Evolutionary conservation across 2,113 vertebrate genomes (phyloP), one percentile per base, ranked within the genome.

Genomic region (Dipodomys merriami): DNA sequence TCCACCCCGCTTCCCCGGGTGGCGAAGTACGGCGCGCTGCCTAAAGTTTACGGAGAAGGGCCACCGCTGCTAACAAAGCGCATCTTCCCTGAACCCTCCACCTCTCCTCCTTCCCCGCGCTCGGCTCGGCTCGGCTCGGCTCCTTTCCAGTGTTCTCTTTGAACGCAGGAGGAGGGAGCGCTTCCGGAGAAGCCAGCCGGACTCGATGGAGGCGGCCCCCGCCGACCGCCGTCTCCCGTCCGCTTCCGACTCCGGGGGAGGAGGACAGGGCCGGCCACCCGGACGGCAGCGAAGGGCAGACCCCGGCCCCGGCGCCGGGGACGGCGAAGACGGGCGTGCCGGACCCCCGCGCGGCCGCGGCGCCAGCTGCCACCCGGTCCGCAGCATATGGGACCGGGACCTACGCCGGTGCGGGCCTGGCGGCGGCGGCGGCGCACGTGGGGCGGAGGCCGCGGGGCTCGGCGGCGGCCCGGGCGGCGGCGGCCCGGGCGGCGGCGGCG

Each of bases 1-100:
- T 76, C 93, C 88, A 65, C 0, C 57, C 53, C 82, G 44, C 9
- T 39, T 74, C 91, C 91, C 82, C 65, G 83, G 46, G 84, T 53
- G 84, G 76, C 29, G 78, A 79, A 64, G 64, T 35, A 30, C 80
- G 46, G 78, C 71, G 81, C 88, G 44, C 6, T 25, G 83, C 85
- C 39, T 27, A 64, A 96, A 95, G 95, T 95, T 94, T 62, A 77
- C 12, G 44, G 64, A 30, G 79, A 65, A 88, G 83, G 89, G 86
- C 93, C 82, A 79, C 23, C 65, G 64, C 77, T 69, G 79, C 62
- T 57, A 60, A 90, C 62, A 89, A 67, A 71, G 46, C 74, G 29
- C 16, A n/a, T 25, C 13, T 29, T 65, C 67, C 39, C 57, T 89
- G 29, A 4, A 65, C 29, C 71, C 83, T 46, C 69, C 19, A 74